phyloP scores from a whole-genome alignment of 2,113 vertebrate genomes.

The Egretta garzetta region DNA sequence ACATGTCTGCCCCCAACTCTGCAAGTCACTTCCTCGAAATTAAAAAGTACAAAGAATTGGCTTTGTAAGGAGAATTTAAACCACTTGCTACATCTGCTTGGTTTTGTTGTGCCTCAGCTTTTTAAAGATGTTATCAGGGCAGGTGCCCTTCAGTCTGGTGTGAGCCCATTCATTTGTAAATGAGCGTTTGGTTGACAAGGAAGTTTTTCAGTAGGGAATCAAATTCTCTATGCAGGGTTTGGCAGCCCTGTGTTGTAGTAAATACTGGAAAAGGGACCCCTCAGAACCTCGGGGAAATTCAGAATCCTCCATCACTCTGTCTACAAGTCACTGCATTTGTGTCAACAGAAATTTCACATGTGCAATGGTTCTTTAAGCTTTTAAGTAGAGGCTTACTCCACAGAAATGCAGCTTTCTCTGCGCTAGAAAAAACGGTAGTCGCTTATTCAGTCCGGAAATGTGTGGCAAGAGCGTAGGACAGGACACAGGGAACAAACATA shows the following conservation, averaged over 20 bases:
- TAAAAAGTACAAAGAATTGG: background rate
- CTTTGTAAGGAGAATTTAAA: background rate
- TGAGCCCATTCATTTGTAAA: constrained; percentile 3
- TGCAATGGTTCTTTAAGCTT: background rate
- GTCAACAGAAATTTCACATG: background rate
- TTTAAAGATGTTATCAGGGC: background rate
- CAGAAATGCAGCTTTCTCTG: background rate
- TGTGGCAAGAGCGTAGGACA: background rate
- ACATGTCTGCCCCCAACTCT: background rate
- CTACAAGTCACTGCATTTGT: background rate
- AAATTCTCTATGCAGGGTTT: background rate
- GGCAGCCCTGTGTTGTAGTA: background rate
- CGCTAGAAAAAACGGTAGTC: background rate
- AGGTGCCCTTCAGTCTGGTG: background rate
- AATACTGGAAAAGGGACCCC: background rate
- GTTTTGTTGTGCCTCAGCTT: background rate
- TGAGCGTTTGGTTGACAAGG: background rate
- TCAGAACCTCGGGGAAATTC: background rate
- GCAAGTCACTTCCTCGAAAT: background rate
- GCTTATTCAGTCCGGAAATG: background rate
- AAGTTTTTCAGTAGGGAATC: background rate
- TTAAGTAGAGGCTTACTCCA: background rate
- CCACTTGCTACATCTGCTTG: background rate
- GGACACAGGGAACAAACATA: background rate
- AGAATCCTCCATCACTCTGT: background rate